Evolutionary conservation across 2,888 invertebrate species (phyloP), one percentile per base, ranked within the genome.

Genomic region (Antheraea assamensis): DNA sequence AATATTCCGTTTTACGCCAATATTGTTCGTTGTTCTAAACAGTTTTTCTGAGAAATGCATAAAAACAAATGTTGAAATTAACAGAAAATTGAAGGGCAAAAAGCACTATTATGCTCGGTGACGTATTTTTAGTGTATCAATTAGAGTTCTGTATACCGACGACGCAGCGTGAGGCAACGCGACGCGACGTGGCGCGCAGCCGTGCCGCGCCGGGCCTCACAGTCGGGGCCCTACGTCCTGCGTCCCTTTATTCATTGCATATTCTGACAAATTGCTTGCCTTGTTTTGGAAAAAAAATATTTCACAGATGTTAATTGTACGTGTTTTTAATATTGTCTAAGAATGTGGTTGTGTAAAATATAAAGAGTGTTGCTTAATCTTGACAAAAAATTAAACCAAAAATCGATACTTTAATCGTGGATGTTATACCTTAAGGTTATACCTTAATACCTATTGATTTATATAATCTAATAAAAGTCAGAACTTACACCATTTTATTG

Each of bases 71-170:
- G 70, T 70, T 58, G 78, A 78, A 78, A 81, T 78, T 77, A 78
- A 76, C 80, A 78, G 78, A 80, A 83, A 83, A 83, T 83, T 81
- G 81, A 83, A 86, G 82, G 81, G 83, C 78, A 80, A 75, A 75
- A 71, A 74, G 71, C 35, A 68, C 74, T 55, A 71, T 74, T 71
- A 68, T 74, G 55, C 74, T 58, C 68, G 47, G 64, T 89, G 88
- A 89, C 88, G 88, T 89, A 90, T 90, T 91, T 73, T 91, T 92
- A 92, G 92, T 92, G 92, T 93, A 91, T 93, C 93, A 93, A 94
- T 94, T 94, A 93, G 93, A 93, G 91, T 88, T 90, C 86, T 93
- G 93, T 92, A 88, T 92, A 85, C 88, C 86, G 89, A 88, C 87
- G 87, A 78, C 93, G 71, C 93, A 92, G 94, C 93, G 83, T 88